Evolutionary conservation across 2,888 invertebrate genomes (phyloP).

Genomic region (Cephus sareptanus): DNA sequence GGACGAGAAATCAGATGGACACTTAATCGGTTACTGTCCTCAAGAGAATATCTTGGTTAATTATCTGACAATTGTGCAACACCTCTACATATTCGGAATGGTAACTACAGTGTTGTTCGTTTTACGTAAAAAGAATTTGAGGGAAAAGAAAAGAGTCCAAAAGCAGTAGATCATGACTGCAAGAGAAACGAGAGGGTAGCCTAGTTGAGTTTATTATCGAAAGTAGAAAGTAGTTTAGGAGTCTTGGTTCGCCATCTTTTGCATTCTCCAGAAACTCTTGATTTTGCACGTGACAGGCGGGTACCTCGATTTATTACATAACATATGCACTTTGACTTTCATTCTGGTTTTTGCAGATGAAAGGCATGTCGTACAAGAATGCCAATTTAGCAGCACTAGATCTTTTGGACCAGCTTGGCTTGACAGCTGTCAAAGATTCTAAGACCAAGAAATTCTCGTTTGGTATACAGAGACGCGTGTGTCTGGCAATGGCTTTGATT

Average conservation of each 20-base stretch:
- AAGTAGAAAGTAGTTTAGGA: neutral
- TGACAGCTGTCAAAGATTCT: slow-evolving; percentile 22
- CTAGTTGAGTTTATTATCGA: neutral
- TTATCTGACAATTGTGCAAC: slow-evolving; percentile 31
- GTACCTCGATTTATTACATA: neutral
- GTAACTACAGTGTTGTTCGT: slow-evolving; percentile 14
- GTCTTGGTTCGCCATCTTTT: neutral
- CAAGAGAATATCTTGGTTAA: slow-evolving; percentile 39
- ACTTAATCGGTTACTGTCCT: slow-evolving; percentile 34
- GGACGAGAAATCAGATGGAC: slow-evolving; percentile 3
- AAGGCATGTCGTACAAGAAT: slow-evolving; percentile 29
- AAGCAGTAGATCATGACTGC: neutral
- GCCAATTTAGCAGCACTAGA: slow-evolving; percentile 21
- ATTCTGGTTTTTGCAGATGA: slow-evolving; percentile 23
- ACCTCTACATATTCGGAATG: slow-evolving; percentile 37
- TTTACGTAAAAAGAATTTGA: neutral
- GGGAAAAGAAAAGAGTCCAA: neutral
- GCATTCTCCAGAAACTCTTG: neutral
- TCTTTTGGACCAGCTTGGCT: slow-evolving; percentile 26
- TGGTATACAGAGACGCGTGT: slow-evolving; percentile 28
- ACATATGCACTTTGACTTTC: neutral
- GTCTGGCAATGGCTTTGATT: slow-evolving; percentile 37
- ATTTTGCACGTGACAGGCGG: neutral
- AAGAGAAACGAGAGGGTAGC: neutral
- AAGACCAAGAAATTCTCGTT: slow-evolving; percentile 22